Percentiles rank a stretch among this genome's conserved stretches.
Evolutionary conservation across 2,888 invertebrate species (phyloP).

Genomic region (Netelia inedita): DNA sequence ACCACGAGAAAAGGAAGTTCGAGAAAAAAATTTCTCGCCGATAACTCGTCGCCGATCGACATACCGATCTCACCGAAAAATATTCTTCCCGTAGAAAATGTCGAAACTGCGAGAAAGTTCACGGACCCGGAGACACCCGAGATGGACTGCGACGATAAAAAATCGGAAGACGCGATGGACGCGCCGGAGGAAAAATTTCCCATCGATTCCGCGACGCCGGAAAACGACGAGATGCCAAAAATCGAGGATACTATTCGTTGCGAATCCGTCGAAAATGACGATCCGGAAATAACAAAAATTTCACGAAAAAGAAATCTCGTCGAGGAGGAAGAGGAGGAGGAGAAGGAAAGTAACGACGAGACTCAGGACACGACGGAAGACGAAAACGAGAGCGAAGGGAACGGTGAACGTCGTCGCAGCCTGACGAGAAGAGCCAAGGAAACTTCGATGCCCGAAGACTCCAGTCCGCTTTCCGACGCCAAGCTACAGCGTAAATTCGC

Average conservation of each 20-base stretch:
- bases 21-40: conserved; percentile 71
- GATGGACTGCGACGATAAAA: not conserved
- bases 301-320: conserved; percentile 20
- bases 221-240: not conserved
- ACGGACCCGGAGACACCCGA: not conserved
- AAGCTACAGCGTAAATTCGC: conserved; percentile 78
- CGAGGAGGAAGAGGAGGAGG: conserved; percentile 3
- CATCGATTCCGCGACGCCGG: not conserved
- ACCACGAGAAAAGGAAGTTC: conserved; percentile 73
- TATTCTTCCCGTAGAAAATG: not conserved
- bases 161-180: conserved; percentile 3
- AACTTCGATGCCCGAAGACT: conserved; percentile 60
- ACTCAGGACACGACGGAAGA: conserved; percentile 64
- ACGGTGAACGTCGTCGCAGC: conserved; percentile 54
- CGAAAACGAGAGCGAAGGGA: conserved; percentile 48
- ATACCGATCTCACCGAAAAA: not conserved
- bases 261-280: conserved; percentile 56
- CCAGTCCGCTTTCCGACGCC: conserved; percentile 13
- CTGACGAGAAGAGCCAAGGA: conserved; percentile 63
- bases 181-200: conserved; percentile 12
- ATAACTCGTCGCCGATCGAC: conserved; percentile 62
- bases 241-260: not conserved
- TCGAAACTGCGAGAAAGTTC: not conserved
- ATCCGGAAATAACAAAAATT: conserved; percentile 35
- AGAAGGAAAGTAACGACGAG: conserved; percentile 54